Conservation (phyloP, 1,140 invertebrate species). For the Arctopsyche grandis region DNA sequence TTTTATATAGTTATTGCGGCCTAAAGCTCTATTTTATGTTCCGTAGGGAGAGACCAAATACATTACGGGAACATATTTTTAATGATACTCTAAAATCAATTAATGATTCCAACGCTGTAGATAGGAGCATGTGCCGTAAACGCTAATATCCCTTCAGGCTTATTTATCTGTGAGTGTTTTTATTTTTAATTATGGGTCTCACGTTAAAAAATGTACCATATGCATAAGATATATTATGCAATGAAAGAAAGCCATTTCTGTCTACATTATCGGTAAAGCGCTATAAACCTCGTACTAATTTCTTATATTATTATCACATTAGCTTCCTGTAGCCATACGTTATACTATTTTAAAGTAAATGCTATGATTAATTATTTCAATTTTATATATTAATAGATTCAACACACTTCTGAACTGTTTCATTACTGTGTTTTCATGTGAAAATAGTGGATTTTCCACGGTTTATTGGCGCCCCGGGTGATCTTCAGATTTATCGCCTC, state of each 20-base stretch:
- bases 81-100: too few relatives aligned
- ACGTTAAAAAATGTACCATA: background rate
- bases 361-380: too few relatives aligned
- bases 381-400: too few relatives aligned
- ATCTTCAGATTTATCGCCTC: background rate
- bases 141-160: background rate
- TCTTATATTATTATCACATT: too few relatives aligned
- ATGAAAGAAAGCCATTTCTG: background rate
- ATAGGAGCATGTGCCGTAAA: background rate
- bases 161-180: slow-evolving; percentile 10
- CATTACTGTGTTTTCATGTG: too few relatives aligned
- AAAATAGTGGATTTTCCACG: background rate
- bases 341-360: too few relatives aligned
- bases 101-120: background rate
- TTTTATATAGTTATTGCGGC: background rate
- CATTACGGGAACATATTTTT: too few relatives aligned
- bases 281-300: too few relatives aligned
- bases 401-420: too few relatives aligned
- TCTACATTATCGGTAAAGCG: too few relatives aligned
- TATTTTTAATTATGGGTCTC: background rate
- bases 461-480: background rate
- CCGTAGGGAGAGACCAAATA: too few relatives aligned
- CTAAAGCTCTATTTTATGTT: background rate
- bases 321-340: too few relatives aligned
- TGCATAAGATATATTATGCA: background rate